Conservation (phyloP, 2,113 vertebrate genomes). For the Rhadina sibilatrix region DNA sequence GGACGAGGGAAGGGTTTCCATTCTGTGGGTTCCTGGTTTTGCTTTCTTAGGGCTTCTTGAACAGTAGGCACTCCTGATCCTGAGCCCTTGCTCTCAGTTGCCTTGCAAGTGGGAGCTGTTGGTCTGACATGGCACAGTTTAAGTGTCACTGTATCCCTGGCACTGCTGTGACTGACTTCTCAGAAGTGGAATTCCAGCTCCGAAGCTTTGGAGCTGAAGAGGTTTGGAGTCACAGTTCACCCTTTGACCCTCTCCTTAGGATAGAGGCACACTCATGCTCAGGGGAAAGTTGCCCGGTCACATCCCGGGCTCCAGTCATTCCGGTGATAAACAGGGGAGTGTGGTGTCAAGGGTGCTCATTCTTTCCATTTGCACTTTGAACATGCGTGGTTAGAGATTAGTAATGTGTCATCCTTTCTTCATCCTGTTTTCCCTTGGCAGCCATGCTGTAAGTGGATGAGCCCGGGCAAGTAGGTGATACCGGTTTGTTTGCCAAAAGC, state of each 20-base stretch:
- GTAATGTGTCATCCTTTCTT: conserved; percentile 48
- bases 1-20: not conserved
- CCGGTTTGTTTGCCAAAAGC: conserved; percentile 35
- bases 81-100: not conserved
- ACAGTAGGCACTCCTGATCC: not conserved
- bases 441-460: not conserved
- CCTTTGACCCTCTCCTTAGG: not conserved
- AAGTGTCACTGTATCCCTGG: not conserved
- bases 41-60: not conserved
- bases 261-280: not conserved
- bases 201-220: not conserved
- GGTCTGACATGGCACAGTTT: not conserved
- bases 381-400: conserved; percentile 4
- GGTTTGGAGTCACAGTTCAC: not conserved
- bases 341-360: conserved; percentile 12
- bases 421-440: conserved; percentile 48
- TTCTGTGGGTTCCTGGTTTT: not conserved
- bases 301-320: not conserved
- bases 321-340: not conserved
- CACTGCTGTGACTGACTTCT: not conserved
- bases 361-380: conserved; percentile 47
- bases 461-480: conserved; percentile 41
- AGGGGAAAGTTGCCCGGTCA: not conserved
- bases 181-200: not conserved
- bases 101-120: not conserved